These are phyloP conservation scores for Sebastes kiyomatsui DNA, from an alignment of 2,797 vertebrate genomes.

Conservation along the genomic window DNA sequence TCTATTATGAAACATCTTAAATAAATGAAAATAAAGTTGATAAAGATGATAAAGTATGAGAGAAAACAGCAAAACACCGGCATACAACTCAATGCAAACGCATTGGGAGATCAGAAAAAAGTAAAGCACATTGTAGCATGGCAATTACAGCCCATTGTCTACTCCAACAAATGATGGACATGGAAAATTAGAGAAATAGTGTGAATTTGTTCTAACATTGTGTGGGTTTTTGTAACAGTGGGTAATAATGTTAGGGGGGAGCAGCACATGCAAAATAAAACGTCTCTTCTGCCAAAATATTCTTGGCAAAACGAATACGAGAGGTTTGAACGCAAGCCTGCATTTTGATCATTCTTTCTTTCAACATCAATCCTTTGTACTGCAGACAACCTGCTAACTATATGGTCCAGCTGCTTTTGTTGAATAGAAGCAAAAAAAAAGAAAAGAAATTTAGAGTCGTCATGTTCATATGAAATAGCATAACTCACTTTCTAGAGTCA, in stretches of 20 bases:
- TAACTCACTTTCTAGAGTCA: conserved; percentile 39
- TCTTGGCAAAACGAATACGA: conserved; percentile 49
- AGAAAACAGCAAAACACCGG: not conserved
- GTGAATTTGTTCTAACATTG: conserved; percentile 19
- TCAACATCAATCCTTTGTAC: conserved; percentile 42
- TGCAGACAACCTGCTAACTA: conserved; percentile 31
- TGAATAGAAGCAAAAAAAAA: conserved; percentile 4
- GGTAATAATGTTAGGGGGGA: conserved; percentile 36
- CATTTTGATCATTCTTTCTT: conserved; percentile 52
- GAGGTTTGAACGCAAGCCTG: conserved; percentile 49
- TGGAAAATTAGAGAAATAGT: not conserved
- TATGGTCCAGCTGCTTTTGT: conserved; percentile 46
- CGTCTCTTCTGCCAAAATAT: conserved; percentile 37
- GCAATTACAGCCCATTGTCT: conserved; percentile 19
- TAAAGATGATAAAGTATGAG: not conserved
- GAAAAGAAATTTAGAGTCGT: conserved; percentile 11
- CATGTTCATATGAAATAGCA: conserved; percentile 47
- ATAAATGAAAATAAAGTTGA: not conserved
- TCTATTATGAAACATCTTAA: not conserved
- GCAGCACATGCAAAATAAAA: conserved; percentile 32
- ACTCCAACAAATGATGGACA: conserved; percentile 20
- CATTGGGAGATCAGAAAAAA: not conserved
- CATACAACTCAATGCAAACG: conserved; percentile 6
- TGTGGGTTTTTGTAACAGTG: conserved; percentile 37
- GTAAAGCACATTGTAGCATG: not conserved